Conservation (phyloP, 2,797 vertebrate genomes). For the Remorina albescens region DNA sequence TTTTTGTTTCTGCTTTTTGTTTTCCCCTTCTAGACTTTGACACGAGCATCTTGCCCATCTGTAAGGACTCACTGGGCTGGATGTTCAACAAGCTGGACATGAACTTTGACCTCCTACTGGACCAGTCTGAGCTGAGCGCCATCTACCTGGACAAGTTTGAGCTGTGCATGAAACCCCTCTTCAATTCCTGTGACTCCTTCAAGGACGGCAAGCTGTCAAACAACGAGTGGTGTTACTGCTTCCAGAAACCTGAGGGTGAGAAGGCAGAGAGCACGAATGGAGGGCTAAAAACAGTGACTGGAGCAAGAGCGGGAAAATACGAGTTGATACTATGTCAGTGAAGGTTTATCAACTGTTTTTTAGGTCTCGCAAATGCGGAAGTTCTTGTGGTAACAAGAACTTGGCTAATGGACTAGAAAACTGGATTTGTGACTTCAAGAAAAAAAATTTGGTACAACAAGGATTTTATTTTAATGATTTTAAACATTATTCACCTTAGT, state of each 20-base stretch:
- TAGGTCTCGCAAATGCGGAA: background rate
- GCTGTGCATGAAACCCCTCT: slow-evolving; percentile 95
- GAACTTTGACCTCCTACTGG: slow-evolving; percentile 97
- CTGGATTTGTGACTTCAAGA: background rate
- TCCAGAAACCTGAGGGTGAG: slow-evolving; percentile 89
- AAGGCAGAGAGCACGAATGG: too few species aligned
- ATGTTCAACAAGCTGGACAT: slow-evolving; percentile 99
- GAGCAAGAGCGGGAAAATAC: background rate
- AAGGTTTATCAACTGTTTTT: background rate
- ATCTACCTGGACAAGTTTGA: slow-evolving; percentile 97
- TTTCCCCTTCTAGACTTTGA: slow-evolving; percentile 88
- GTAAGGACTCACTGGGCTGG: slow-evolving; percentile 98
- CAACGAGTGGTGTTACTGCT: slow-evolving; percentile 99
- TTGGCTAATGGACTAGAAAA: background rate
- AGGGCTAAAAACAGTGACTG: background rate
- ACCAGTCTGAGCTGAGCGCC: slow-evolving; percentile 95
- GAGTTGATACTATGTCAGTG: background rate
- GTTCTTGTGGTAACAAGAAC: background rate
- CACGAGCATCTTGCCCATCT: slow-evolving; percentile 97
- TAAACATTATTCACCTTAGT: background rate
- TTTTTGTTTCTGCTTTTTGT: background rate
- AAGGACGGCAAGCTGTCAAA: slow-evolving; percentile 98
- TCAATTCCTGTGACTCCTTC: slow-evolving; percentile 98
- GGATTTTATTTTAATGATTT: background rate
- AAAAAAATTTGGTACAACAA: background rate